A percentile compares a stretch with the other conserved stretches of the same genome.
Evolutionary conservation across 2,797 vertebrate genomes (phyloP).

Genomic region (Falco novaeseelandiae): DNA sequence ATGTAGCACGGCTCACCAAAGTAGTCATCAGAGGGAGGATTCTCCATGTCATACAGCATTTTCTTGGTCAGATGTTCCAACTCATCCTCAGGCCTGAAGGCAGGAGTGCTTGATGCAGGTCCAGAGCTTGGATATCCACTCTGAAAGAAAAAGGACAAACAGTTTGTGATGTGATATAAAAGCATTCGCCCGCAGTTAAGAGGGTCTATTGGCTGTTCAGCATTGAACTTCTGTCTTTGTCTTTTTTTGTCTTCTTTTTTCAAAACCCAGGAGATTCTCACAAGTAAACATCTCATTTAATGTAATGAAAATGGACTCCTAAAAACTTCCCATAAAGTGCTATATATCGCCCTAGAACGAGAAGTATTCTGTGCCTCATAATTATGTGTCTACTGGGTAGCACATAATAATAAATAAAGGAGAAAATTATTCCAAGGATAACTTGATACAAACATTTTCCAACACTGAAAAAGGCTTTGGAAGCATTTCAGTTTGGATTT

Average conservation of each 20-base stretch:
- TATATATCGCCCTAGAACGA: not conserved
- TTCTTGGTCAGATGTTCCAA: conserved; percentile 97
- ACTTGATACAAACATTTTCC: conserved; percentile 3
- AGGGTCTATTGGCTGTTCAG: not conserved
- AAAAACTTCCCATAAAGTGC: not conserved
- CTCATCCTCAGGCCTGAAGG: conserved; percentile 92
- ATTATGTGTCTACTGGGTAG: conserved; percentile 20
- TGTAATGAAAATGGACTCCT: conserved; percentile 26
- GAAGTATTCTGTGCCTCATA: not conserved
- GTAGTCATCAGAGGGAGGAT: conserved; percentile 94
- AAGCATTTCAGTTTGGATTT: conserved; percentile 15
- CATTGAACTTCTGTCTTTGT: not conserved
- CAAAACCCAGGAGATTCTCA: not conserved
- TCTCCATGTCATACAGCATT: conserved; percentile 98
- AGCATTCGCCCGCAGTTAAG: not conserved
- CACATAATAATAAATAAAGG: conserved; percentile 41
- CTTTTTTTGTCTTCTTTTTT: not conserved
- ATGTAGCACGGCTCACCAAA: conserved; percentile 84
- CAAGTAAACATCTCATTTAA: conserved; percentile 14
- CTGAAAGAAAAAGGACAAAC: conserved; percentile 72
- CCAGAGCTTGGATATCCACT: conserved; percentile 68
- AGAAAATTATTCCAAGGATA: conserved; percentile 37
- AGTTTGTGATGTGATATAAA: conserved; percentile 6
- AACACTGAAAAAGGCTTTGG: conserved; percentile 4
- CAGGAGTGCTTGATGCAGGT: conserved; percentile 50